Conservation (phyloP, 1,140 invertebrate species). For the Bombus difficillimus region DNA sequence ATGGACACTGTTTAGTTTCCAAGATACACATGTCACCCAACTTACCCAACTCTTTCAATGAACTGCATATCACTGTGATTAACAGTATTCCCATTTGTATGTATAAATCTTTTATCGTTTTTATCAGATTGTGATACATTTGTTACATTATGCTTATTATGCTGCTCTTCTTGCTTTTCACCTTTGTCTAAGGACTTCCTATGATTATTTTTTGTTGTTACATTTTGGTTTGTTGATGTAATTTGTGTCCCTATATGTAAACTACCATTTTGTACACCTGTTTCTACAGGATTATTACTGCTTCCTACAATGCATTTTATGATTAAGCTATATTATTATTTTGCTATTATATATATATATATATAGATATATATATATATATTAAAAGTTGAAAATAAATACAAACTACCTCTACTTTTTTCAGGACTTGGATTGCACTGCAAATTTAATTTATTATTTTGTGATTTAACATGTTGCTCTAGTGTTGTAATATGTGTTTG, state of each 20-base stretch:
- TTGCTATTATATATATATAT: background rate
- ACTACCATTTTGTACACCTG: conserved; percentile 81
- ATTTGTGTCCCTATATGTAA: conserved; percentile 76
- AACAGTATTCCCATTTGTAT: conserved; percentile 82
- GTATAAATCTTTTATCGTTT: conserved; percentile 81
- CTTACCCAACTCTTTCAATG: conserved; percentile 83
- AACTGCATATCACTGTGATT: conserved; percentile 82
- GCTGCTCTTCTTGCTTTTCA: conserved; percentile 81
- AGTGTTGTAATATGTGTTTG: conserved; percentile 72
- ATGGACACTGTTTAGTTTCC: background rate
- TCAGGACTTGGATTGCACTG: conserved; percentile 83
- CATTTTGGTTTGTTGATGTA: conserved; percentile 74
- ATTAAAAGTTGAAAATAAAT: conserved; percentile 72
- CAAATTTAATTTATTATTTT: conserved; percentile 79
- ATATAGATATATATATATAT: conserved; percentile 14
- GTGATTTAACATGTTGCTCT: conserved; percentile 80
- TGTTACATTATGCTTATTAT: conserved; percentile 75
- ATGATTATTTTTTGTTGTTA: conserved; percentile 81
- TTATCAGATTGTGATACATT: conserved; percentile 79
- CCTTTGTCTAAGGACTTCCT: conserved; percentile 84
- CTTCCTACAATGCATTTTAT: conserved; percentile 63
- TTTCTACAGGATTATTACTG: conserved; percentile 74
- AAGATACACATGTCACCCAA: conserved; percentile 11
- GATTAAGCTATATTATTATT: conserved; percentile 16
- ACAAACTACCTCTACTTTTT: conserved; percentile 84